Evolutionary conservation across 2,888 invertebrate genomes (phyloP).

Genomic region (Eumerus sabulonum): DNA sequence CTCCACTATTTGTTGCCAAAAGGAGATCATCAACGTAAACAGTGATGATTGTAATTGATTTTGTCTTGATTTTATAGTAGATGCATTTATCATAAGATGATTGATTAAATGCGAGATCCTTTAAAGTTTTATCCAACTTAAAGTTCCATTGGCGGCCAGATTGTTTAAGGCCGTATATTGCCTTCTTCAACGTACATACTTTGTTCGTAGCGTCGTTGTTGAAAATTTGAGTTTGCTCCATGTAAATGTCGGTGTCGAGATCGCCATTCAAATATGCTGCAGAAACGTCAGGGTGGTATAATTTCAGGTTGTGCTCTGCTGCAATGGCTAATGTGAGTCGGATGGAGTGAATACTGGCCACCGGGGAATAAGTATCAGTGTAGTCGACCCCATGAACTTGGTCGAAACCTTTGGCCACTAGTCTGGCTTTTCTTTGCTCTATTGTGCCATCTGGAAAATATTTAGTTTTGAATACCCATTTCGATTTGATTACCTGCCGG

Average conservation of each 20-base stretch:
- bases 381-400: no score
- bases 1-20: constrained; percentile 10
- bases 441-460: constrained; percentile 21
- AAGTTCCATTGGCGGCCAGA: constrained; percentile 38
- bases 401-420: no score
- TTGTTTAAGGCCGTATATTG: constrained; percentile 42
- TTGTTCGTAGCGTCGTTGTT: constrained; percentile 13
- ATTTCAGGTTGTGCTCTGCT: constrained; percentile 9
- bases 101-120: constrained; percentile 10
- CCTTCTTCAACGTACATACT: constrained; percentile 40
- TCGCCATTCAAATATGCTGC: constrained; percentile 30
- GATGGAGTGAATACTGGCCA: constrained; percentile 33
- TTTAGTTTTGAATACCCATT: constrained; percentile 44
- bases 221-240: constrained; percentile 41
- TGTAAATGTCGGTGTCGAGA: constrained; percentile 22
- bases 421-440: constrained; percentile 23
- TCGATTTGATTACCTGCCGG: constrained; percentile 33
- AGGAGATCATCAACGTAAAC: constrained; percentile 38
- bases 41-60: constrained; percentile 24
- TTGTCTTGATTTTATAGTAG: constrained; percentile 7
- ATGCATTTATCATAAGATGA: constrained; percentile 32
- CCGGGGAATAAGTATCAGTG: constrained; percentile 34
- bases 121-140: constrained; percentile 26
- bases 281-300: constrained; percentile 19
- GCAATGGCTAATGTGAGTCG: constrained; percentile 30